These are phyloP conservation scores for Tiphia femorata DNA, from an alignment of 2,888 invertebrate species.

Conservation along the genomic window DNA sequence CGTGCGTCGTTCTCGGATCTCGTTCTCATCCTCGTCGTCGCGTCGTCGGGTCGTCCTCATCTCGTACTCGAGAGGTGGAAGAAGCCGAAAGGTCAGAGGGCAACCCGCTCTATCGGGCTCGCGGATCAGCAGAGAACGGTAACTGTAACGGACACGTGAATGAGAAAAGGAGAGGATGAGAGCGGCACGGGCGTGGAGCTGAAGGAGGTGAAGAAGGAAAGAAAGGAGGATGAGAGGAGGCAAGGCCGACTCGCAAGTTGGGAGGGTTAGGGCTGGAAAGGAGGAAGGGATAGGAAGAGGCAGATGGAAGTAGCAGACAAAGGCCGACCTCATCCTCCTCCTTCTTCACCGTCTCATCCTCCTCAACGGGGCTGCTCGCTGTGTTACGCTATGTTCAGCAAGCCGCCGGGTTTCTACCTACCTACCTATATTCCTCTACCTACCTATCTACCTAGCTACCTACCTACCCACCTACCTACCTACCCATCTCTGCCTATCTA, in stretches of 20 bases:
- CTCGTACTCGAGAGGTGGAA: no score
- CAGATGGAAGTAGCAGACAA: conserved; percentile 30
- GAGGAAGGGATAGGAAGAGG: conserved; percentile 24
- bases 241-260: no score
- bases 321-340: conserved; percentile 11
- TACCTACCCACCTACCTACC: no score
- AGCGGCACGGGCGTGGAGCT: conserved; percentile 1
- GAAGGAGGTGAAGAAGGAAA: background rate
- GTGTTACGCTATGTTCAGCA: conserved; percentile 14
- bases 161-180: conserved; percentile 1
- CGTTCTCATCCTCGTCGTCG: no score
- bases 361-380: conserved; percentile 30
- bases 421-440: no score
- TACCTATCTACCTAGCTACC: no score
- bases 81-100: background rate
- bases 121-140: conserved; percentile 20
- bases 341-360: no score
- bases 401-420: conserved; percentile 4
- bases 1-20: background rate
- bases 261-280: no score
- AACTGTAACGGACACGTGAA: conserved; percentile 17
- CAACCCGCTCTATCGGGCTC: background rate
- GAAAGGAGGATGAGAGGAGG: background rate
- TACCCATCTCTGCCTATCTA: no score
- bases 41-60: no score